These are phyloP conservation scores for Andinoacara biseriatus DNA, from an alignment of 2,113 vertebrate species.

Conservation along the genomic window DNA sequence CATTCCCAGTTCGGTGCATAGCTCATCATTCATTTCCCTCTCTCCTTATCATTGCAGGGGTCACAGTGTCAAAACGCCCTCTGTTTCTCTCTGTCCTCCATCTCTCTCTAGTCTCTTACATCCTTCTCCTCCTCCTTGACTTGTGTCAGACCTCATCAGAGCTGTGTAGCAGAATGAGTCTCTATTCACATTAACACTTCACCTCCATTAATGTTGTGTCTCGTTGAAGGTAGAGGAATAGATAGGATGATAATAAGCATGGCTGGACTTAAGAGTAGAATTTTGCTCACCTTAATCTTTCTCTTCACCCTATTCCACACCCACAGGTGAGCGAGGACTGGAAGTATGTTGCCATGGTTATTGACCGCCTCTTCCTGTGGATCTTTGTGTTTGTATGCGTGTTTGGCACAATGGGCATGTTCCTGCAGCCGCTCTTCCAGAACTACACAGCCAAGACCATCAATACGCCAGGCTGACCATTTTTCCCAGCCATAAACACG, in stretches of 20 bases:
- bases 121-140: conserved; percentile 58
- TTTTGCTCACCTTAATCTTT: conserved; percentile 42
- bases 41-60: conserved; percentile 52
- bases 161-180: conserved; percentile 70
- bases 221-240: background rate
- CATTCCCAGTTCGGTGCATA: background rate
- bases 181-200: conserved; percentile 77
- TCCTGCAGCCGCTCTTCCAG: conserved; percentile 96
- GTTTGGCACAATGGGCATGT: conserved; percentile 94
- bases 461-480: conserved; percentile 79
- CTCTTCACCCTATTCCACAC: conserved; percentile 4
- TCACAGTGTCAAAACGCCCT: conserved; percentile 57
- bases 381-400: conserved; percentile 96
- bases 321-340: conserved; percentile 96
- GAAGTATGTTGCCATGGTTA: conserved; percentile 99
- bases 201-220: conserved; percentile 67
- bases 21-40: background rate
- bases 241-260: background rate
- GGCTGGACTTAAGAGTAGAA: conserved; percentile 1
- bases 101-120: conserved; percentile 27
- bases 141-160: conserved; percentile 73
- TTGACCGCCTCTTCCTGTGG: conserved; percentile 97
- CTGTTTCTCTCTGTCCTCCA: conserved; percentile 23
- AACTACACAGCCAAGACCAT: conserved; percentile 89
- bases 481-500: background rate